phyloP scores from a whole-genome alignment of 2,888 invertebrate species.

The Tenthredo distinguenda region DNA sequence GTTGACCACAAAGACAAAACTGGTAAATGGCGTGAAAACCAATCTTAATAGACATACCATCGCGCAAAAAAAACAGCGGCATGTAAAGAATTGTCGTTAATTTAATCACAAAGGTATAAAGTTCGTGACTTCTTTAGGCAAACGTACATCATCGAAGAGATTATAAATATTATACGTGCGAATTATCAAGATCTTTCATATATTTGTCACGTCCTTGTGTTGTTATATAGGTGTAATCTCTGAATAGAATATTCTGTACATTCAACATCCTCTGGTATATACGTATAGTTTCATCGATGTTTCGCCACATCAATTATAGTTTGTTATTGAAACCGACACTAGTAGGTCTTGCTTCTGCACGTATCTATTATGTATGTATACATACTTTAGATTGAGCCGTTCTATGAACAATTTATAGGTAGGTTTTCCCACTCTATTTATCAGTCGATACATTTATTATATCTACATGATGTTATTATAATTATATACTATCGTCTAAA shows the following conservation, averaged over 20 bases:
- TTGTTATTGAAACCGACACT: constrained; percentile 28
- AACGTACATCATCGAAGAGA: neutral
- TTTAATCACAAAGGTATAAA: neutral
- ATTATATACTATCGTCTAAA: neutral
- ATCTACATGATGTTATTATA: neutral
- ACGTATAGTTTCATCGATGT: constrained; percentile 17
- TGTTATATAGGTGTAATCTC: neutral
- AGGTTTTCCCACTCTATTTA: neutral
- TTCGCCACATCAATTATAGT: constrained; percentile 14
- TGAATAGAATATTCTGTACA: constrained; percentile 16
- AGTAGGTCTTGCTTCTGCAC: neutral
- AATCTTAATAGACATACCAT: neutral
- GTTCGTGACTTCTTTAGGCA: neutral
- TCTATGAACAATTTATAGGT: neutral
- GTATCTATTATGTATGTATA: neutral
- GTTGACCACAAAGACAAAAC: neutral
- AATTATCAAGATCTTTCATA: neutral
- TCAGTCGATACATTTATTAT: neutral
- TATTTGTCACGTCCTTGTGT: neutral
- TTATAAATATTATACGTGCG: neutral
- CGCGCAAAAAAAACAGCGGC: neutral
- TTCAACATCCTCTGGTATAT: neutral
- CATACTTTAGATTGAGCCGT: too few relatives aligned
- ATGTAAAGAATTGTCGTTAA: neutral
- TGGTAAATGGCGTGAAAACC: neutral